Base-by-base conservation (phyloP, 1,140 invertebrate genomes). In the Drosophila pectinifera region DNA sequence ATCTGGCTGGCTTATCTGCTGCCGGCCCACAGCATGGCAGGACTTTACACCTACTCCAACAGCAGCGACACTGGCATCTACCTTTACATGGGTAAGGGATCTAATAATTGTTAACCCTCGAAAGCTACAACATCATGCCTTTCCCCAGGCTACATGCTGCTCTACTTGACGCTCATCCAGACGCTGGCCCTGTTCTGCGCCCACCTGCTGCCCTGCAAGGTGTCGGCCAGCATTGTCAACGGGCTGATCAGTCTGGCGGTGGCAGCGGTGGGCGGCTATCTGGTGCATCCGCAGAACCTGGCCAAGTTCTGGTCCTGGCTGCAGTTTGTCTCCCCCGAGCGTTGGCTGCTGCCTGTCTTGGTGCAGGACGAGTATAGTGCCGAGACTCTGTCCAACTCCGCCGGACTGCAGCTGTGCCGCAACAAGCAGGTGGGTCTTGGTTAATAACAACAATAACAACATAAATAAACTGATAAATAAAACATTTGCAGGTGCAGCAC, bases 11-110 rank as follows among this genome's bases (percentile, higher is more conserved):
- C 96, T 1, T 98, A 96, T 89, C 88, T 97, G 20, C 94, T 97
- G 26, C 97, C 97, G 16, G 96, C 96, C 13, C 98, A 97, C 89
- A 96, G 96, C 18, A 98, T 98, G 97, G 95, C 96, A 10, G 97
- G 97, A 0, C 93, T 98, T 0, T 95, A 95, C 56, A 94, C 95
- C 67, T 95, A 95, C 79, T 93, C 94, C 16, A 93, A 93, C 26
- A 94, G 93, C 62, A 94, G 95, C 64, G 94, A 94, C 51, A 94
- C 95, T 51, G 95, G 95, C 61, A 96, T 96, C 81, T 95, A 95
- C 79, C 92, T 95, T 58, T 97, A 96, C 92, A 94, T 96, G 92
- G 95, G 95, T 96, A 93, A 93, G 91, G 28, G 1, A 8, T 4
- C 5, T 4, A 2, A 0, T 2, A 0, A 22, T 3, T 14, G 14